phyloP scores from a whole-genome alignment of 2,113 vertebrate species.

The Pholis gunnellus region DNA sequence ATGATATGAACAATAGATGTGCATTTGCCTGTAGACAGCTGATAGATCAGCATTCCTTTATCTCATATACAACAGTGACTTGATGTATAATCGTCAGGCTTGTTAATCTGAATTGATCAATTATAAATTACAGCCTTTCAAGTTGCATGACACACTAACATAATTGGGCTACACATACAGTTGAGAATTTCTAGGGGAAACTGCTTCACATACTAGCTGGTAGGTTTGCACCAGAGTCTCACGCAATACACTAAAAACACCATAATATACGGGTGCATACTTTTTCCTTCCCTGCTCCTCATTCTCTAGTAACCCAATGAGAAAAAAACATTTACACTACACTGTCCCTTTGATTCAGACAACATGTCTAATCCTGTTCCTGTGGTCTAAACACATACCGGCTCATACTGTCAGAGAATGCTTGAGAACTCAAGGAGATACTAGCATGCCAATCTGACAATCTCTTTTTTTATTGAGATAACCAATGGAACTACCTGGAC shows the following conservation, averaged over 20 bases:
- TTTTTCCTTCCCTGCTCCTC: neutral
- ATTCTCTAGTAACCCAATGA: neutral
- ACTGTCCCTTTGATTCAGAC: neutral
- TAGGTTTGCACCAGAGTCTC: neutral
- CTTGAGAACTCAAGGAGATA: neutral
- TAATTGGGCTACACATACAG: neutral
- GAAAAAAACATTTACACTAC: neutral
- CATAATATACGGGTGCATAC: too few species aligned
- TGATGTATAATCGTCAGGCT: neutral
- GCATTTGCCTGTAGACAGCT: conserved; percentile 15
- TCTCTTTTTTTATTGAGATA: neutral
- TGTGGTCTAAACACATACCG: conserved; percentile 46
- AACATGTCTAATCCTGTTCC: conserved; percentile 52
- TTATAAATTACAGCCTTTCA: neutral
- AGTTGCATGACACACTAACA: neutral
- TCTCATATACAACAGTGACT: neutral
- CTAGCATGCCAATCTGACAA: too few species aligned
- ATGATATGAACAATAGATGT: neutral
- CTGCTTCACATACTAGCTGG: neutral
- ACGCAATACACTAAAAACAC: neutral
- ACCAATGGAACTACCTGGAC: neutral
- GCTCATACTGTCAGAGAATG: neutral
- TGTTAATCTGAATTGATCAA: conserved; percentile 11
- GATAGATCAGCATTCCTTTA: neutral
- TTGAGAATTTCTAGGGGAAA: neutral